These are phyloP conservation scores for Phoenicopterus ruber DNA, from an alignment of 2,113 vertebrate species.

Conservation along the genomic window DNA sequence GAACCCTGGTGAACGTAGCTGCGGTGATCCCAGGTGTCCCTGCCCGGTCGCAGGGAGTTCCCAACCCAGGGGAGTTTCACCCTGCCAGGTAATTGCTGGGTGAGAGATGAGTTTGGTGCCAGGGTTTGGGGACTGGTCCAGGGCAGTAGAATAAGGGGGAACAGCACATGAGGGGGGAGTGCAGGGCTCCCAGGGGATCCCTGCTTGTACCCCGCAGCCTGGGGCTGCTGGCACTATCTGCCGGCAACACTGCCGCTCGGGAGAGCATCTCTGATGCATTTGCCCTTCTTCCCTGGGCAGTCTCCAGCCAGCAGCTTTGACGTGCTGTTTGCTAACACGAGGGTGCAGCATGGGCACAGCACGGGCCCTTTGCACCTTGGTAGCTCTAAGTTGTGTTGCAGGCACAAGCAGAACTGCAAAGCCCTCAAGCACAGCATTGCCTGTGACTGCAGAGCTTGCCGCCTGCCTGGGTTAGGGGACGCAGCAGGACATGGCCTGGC, in stretches of 20 bases:
- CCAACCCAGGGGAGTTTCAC: not conserved
- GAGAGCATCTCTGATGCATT: not conserved
- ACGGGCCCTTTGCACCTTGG: not conserved
- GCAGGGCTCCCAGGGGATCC: not conserved
- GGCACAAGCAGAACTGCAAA: not conserved
- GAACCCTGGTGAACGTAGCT: not conserved
- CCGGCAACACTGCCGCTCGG: accelerated
- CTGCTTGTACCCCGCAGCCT: not conserved
- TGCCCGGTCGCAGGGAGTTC: accelerated
- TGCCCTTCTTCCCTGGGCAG: not conserved
- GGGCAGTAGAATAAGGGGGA: not conserved
- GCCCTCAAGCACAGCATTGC: accelerated
- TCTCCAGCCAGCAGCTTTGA: not conserved
- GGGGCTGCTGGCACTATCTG: not conserved
- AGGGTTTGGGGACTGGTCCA: not conserved
- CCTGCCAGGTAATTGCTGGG: not conserved
- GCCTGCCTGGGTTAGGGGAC: not conserved
- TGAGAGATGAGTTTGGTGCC: not conserved
- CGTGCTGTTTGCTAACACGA: accelerated
- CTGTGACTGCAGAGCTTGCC: not conserved
- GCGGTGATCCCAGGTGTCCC: not conserved
- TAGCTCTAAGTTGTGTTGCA: not conserved
- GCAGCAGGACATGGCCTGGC: not conserved
- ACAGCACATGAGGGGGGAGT: not conserved
- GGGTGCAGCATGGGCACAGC: not conserved